Base-by-base conservation (phyloP, 2,797 vertebrate species). In the Pachyuromys duprasi region DNA sequence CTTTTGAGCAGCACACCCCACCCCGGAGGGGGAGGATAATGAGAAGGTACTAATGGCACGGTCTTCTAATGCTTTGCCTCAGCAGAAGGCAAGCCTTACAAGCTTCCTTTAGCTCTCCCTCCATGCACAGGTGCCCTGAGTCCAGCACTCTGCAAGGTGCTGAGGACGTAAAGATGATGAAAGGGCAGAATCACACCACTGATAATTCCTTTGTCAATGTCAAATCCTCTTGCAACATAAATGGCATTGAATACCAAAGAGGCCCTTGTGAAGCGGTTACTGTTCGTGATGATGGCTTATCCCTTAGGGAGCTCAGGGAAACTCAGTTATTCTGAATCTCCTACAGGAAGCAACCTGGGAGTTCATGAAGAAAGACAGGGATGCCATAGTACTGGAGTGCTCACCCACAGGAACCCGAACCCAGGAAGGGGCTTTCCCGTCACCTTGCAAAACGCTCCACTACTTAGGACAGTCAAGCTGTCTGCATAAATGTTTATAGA, bases 251-350 rank as follows among this genome's bases (percentile, higher is more conserved):
- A 90, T 17, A 70, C 33, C 49, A 55, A 93, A 90, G 70, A 74
- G 63, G 90, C 60, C 74, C 57, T 90, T 90, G 81, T 0, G 1
- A 75, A 74, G 62, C 76, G 2, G 67, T n/a, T 63, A 55, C 55
- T 95, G 0, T 15, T 13, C 63, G 39, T 91, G 63, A 89, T 62
- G 9, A 6, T 22, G 83, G 63, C 39, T 72, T 92, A 69, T 86
- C 57, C 42, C 33, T 26, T 1, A 82, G 62, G 13, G n/a, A 91
- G 60, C 20, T 53, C 20, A 63, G 84, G 36, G 65, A 76, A 82
- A 84, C 14, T 33, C 70, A 95, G 94, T 82, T 69, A 82, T 91
- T 89, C n/a, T 81, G 86, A 95, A 89, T 88, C 89, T 39, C 45
- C n/a, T 76, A 53, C 3, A 65, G 74, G 36, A 6, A 84, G 55